Evolutionary conservation across 1,140 invertebrate species (phyloP), one percentile per base, ranked within the genome.

Genomic region (Formica selysi): DNA sequence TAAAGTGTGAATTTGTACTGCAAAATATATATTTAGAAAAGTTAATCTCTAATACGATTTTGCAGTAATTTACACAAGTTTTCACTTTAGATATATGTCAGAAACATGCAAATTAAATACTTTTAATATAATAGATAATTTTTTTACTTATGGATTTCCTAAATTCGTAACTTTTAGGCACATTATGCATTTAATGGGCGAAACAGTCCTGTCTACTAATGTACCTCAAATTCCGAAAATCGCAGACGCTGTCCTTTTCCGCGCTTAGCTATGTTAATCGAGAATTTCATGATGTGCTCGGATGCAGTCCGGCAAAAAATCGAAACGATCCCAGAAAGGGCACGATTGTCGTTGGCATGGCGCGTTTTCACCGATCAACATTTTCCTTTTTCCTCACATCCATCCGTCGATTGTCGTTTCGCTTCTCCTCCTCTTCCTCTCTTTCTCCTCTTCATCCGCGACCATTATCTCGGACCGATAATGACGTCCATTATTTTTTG

Each of bases 401-500:
- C 79, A 83, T 83, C 54, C 68, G 51, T 26, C 68, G 68, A 83
- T 74, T 54, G 79, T 83, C 79, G 67, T 86, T 59, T 80, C 84
- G 64, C 19, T 44, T 57, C 36, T 54, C 64, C 13, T 44, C 36
- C 51, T 59, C 22, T 13, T 32, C 16, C 32, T 13, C 13, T n/a
- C 19, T 48, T 41, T 7, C 48, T n/a, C 10, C 32, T 70, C 65
- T 65, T 83, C 57, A 57, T 89, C 78, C 54, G 44, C 59, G 36
- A 62, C 87, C 92, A 92, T 92, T 91, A 92, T 92, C 85, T 86
- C 67, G 70, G 36, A 65, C 73, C 86, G 88, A 87, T 92, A 92
- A 92, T 89, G 92, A 92, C 86, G 89, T 92, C 87, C 90, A 91
- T 86, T 86, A 88, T 91, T 92, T 92, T 92, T 92, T 92, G 86